Percentiles rank a stretch among this genome's conserved stretches.
Conservation (phyloP, 2,888 invertebrate genomes). For the Phrixothrix hirtus region DNA sequence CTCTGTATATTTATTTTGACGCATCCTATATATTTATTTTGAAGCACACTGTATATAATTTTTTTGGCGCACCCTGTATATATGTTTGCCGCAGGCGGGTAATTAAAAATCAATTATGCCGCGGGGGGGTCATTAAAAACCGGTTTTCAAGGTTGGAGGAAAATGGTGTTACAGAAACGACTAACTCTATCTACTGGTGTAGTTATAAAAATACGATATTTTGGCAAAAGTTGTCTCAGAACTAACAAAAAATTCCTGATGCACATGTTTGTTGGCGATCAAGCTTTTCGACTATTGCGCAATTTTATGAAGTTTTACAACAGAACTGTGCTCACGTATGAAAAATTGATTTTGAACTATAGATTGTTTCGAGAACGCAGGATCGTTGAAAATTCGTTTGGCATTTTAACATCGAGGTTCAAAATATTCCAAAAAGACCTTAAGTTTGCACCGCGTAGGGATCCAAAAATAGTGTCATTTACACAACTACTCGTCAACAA, state of each 20-base stretch:
- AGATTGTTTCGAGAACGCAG: not conserved
- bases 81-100: too few species aligned
- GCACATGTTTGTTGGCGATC: not conserved
- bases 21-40: too few species aligned
- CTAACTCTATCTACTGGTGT: too few species aligned
- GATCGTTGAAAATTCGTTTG: constrained; percentile 33
- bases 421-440: constrained; percentile 24
- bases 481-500: constrained; percentile 1
- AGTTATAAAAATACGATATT: too few species aligned
- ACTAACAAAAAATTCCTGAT: not conserved
- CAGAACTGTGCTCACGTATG: not conserved
- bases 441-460: constrained; percentile 14
- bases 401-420: constrained; percentile 19
- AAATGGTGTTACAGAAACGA: too few species aligned
- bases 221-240: constrained; percentile 4
- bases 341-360: too few species aligned
- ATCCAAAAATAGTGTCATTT: constrained; percentile 12
- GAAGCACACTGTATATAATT: too few species aligned
- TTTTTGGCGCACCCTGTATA: too few species aligned
- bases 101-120: too few species aligned
- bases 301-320: not conserved
- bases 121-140: too few species aligned
- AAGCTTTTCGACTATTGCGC: not conserved
- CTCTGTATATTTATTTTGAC: too few species aligned
- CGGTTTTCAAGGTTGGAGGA: too few species aligned